A percentile compares a stretch with the other conserved stretches of the same genome.
These are phyloP conservation scores for Penaeus japonicus DNA, from an alignment of 1,140 invertebrate species.

Conservation along the genomic window DNA sequence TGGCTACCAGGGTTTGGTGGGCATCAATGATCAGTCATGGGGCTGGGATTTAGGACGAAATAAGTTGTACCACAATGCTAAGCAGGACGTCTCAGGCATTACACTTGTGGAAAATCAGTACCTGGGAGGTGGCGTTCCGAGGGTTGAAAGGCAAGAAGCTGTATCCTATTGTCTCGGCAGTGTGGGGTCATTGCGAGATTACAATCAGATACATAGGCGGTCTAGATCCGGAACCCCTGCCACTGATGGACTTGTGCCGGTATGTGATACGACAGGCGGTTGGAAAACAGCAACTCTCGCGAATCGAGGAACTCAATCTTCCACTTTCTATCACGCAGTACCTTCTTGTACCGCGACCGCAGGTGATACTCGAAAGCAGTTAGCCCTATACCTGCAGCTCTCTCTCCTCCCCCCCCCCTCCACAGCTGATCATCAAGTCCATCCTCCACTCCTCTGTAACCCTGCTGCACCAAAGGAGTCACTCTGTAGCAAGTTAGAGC, in stretches of 20 bases:
- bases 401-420: too few species aligned
- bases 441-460: slow-evolving; percentile 10
- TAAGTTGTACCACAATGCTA: slow-evolving; percentile 93
- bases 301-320: slow-evolving; percentile 85
- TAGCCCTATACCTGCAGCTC: neutral
- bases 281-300: slow-evolving; percentile 86
- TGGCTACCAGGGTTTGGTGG: slow-evolving; percentile 83
- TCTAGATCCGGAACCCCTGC: slow-evolving; percentile 96
- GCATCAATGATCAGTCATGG: slow-evolving; percentile 93
- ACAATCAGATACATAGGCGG: slow-evolving; percentile 99
- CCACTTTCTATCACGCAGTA: slow-evolving; percentile 94
- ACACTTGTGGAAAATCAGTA: slow-evolving; percentile 98
- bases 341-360: slow-evolving; percentile 79
- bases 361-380: slow-evolving; percentile 46
- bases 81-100: slow-evolving; percentile 81
- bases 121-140: slow-evolving; percentile 94
- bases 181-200: slow-evolving; percentile 99
- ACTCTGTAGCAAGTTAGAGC: slow-evolving; percentile 21
- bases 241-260: slow-evolving; percentile 94
- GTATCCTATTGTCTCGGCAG: slow-evolving; percentile 97
- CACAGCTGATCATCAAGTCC: slow-evolving; percentile 16
- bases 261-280: slow-evolving; percentile 92
- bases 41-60: slow-evolving; percentile 98
- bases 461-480: neutral
- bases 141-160: slow-evolving; percentile 96